Evolutionary conservation across 2,888 invertebrate genomes (phyloP), one percentile per base, ranked within the genome.

Genomic region (Lingula anatina): DNA sequence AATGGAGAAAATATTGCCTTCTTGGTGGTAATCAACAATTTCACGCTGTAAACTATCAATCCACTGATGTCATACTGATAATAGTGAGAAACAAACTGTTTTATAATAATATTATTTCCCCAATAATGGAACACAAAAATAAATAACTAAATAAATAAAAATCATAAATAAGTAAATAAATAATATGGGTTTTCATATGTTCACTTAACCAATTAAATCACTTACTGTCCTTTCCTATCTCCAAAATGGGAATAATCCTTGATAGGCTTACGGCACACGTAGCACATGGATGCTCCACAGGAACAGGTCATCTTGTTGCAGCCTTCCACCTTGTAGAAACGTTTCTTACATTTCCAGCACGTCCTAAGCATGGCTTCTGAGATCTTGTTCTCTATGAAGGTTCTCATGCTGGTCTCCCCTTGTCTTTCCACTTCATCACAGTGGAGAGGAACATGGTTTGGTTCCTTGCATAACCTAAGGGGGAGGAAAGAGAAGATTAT

Each of bases 191-290:
- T n/a, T n/a, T n/a, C n/a, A n/a, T n/a, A n/a, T n/a, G n/a, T n/a
- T n/a, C n/a, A n/a, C n/a, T n/a, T n/a, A n/a, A n/a, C n/a, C n/a
- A n/a, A n/a, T n/a, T n/a, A n/a, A n/a, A n/a, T n/a, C n/a, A n/a
- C n/a, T n/a, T n/a, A n/a, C n/a, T n/a, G n/a, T n/a, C n/a, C 49
- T 18, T 50, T 44, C 5, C 53, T 44, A 26, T 55, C 46, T 15
- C 50, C 42, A 52, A 84, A 84, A 70, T 84, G 84, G 1, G 55
- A 54, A 59, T 85, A 84, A 63, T 78, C 77, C 1, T 66, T 73
- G 15, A 83, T 77, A 3, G 66, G 62, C 47, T 56, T 50, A 39
- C 70, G 54, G 45, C 74, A 74, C 2, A 71, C 60, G 54, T 74
- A 73, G 48, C 74, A 74, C 64, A 69, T 72, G 3, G 65, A 57